Evolutionary conservation across 2,888 invertebrate species (phyloP).

Genomic region (Synergus gifuensis): DNA sequence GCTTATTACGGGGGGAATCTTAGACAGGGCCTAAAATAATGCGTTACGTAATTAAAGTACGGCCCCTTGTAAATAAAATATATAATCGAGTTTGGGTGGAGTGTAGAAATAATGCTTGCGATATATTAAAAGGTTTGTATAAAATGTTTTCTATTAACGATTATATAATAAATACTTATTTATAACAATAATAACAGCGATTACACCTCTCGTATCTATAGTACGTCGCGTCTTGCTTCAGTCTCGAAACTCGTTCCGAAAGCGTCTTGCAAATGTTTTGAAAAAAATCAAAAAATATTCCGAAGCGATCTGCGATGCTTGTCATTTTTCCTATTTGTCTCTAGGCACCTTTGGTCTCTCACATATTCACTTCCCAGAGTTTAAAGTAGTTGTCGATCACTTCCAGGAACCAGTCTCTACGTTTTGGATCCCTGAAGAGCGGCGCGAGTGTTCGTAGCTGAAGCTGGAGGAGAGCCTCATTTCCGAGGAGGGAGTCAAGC

Average conservation of each 20-base stretch:
- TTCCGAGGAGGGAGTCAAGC: constrained; percentile 86
- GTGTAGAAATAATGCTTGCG: constrained; percentile 64
- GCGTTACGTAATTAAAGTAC: too few species aligned
- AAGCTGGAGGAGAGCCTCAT: constrained; percentile 91
- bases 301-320: constrained; percentile 2
- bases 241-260: constrained; percentile 35
- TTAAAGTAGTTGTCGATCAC: constrained; percentile 94
- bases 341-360: constrained; percentile 68
- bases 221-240: constrained; percentile 33
- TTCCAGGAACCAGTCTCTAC: constrained; percentile 89
- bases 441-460: constrained; percentile 89
- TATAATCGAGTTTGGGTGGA: constrained; percentile 43
- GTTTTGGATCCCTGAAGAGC: constrained; percentile 87
- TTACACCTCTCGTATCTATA: constrained; percentile 51
- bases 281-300: background rate
- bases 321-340: constrained; percentile 21
- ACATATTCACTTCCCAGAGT: constrained; percentile 94
- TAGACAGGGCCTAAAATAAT: too few species aligned
- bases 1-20: too few species aligned
- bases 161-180: constrained; percentile 76
- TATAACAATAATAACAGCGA: constrained; percentile 67
- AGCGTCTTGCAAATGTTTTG: background rate
- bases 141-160: constrained; percentile 73
- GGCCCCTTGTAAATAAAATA: too few species aligned
- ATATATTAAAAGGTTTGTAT: constrained; percentile 69